Evolutionary conservation across 2,888 invertebrate species (phyloP).

Genomic region (Oligia fasciuncula): DNA sequence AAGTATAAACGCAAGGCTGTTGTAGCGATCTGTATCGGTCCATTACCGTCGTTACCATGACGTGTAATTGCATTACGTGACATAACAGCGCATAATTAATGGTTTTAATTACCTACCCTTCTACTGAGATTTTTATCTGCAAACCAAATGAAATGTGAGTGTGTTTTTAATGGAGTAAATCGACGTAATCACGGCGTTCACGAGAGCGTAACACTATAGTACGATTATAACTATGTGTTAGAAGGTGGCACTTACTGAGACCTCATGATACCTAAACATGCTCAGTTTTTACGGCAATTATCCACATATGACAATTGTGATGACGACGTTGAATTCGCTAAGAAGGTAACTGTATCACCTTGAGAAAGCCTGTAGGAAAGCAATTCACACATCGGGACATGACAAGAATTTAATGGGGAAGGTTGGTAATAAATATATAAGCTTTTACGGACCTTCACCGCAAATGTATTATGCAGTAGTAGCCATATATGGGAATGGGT

Average conservation of each 20-base stretch:
- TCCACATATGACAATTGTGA: conserved; percentile 48
- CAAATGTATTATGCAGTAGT: conserved; percentile 72
- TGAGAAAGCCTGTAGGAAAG: conserved; percentile 73
- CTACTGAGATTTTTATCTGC: conserved; percentile 73
- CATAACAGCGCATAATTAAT: conserved; percentile 77
- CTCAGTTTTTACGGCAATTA: conserved; percentile 53
- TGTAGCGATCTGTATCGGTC: conserved; percentile 59
- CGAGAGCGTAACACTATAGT: conserved; percentile 63
- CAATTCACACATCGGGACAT: conserved; percentile 73
- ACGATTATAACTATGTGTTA: conserved; percentile 45
- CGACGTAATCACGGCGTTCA: conserved; percentile 69
- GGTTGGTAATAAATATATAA: conserved; percentile 72
- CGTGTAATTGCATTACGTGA: conserved; percentile 78
- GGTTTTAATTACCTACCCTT: conserved; percentile 77
- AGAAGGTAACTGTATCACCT: conserved; percentile 77
- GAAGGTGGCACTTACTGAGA: conserved; percentile 33
- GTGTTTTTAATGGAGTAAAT: conserved; percentile 77
- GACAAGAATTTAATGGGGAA: conserved; percentile 71
- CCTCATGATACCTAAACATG: conserved; percentile 45
- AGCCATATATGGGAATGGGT: conserved; percentile 55
- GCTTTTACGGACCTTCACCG: conserved; percentile 65
- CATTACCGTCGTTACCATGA: conserved; percentile 70
- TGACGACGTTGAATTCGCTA: conserved; percentile 69
- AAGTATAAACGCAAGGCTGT: conserved; percentile 58
- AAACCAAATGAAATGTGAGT: conserved; percentile 80